Base-by-base conservation (phyloP, 1,140 invertebrate species). In the Conus ventricosus region DNA sequence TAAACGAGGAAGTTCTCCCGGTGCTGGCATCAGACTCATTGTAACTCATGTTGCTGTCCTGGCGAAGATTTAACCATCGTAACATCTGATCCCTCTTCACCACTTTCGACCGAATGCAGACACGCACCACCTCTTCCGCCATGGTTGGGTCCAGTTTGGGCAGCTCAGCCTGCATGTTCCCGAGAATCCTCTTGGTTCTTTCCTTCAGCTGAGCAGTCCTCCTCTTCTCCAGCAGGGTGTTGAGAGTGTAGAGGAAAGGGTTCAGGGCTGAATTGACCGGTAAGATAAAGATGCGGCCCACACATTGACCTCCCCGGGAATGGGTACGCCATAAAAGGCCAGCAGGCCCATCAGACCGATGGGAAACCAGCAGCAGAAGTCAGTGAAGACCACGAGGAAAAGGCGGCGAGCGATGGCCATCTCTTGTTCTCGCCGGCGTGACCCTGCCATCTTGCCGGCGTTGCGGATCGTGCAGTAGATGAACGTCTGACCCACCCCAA, bases 251-350 rank as follows among this genome's bases (percentile, higher is more conserved):
- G 2, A 92, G 83, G 25, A 92, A 90, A 2, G 92, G 92, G 53
- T 92, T 92, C 17, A 92, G 67, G 8, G 92, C 91, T 0, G 91
- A 90, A 55, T 92, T 92, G 5, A 90, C 63, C 1, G 92, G 91
- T 23, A 92, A 80, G n/a, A 92, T 84, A 63, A 92, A 92, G 8
- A 92, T 90, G 90, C 90, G 0, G 88, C 82, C 89, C 88, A 91
- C 3, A 90, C 89, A 78, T 92, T 91, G 20, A 92, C 88, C 60
- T 90, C 91, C 4, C 89, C 89, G 13, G 88, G 84, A 23, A 92
- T 90, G 20, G 81, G 55, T 6, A 88, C n/a, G 4, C 90, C 92
- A 39, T 17, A 51, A 39, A 88, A 53, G 39, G 92, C 89, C 82
- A 90, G 80, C 51, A 92, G 54, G 10, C 89, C 89, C 87, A 88